Conservation (phyloP, 2,888 invertebrate genomes). For the Melanchra persicariae region DNA sequence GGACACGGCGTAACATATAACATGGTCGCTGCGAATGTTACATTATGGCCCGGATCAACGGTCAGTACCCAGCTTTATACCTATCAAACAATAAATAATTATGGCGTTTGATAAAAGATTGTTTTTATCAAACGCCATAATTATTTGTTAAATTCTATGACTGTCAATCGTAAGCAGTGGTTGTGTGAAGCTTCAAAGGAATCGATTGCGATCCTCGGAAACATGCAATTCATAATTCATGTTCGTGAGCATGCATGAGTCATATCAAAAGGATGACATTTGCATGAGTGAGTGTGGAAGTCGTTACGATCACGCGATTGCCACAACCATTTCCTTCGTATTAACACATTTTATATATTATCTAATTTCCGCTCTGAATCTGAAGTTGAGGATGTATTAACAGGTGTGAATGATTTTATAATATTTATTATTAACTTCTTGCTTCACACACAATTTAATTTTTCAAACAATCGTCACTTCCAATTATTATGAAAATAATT, state of each 20-base stretch:
- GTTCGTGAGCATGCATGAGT: slow-evolving; percentile 7
- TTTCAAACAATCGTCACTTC: slow-evolving; percentile 19
- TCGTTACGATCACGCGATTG: slow-evolving; percentile 28
- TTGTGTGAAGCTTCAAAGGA: slow-evolving; percentile 22
- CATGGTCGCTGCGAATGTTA: too few species aligned
- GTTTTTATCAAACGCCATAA: too few species aligned
- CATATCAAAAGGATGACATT: slow-evolving; percentile 52
- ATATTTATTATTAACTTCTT: slow-evolving; percentile 35
- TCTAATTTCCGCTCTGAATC: slow-evolving; percentile 41
- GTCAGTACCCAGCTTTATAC: too few species aligned
- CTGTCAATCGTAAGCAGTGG: neutral
- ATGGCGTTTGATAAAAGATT: slow-evolving; percentile 35
- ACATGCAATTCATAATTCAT: slow-evolving; percentile 44
- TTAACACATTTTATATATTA: slow-evolving; percentile 27
- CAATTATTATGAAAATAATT: slow-evolving; percentile 32
- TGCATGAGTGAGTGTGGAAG: slow-evolving; percentile 30
- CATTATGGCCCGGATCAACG: too few species aligned
- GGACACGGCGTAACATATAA: too few species aligned
- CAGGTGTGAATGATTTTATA: slow-evolving; percentile 18
- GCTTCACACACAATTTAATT: neutral
- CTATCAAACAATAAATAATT: slow-evolving; percentile 32
- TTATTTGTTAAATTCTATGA: slow-evolving; percentile 1
- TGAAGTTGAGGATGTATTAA: slow-evolving; percentile 18
- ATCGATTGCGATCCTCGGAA: slow-evolving; percentile 32
- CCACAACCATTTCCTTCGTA: slow-evolving; percentile 36